phyloP scores from a whole-genome alignment of 2,888 invertebrate genomes.

The Harpalus rubripes region DNA sequence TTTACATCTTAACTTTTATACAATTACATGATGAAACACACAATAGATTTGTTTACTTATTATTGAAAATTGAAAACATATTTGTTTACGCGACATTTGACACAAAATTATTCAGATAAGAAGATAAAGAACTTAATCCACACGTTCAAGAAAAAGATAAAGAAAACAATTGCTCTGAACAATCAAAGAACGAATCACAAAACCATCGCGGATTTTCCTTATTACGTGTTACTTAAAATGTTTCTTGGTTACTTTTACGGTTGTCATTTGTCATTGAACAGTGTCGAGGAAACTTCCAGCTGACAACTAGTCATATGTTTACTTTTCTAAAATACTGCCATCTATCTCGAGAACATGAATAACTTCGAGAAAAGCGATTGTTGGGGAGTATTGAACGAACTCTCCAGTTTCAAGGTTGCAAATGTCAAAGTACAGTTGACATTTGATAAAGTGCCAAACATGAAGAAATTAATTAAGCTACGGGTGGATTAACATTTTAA shows the following conservation, averaged over 20 bases:
- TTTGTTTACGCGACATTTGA: slow-evolving; percentile 64
- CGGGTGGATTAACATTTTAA: slow-evolving; percentile 15
- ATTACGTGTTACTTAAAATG: slow-evolving; percentile 27
- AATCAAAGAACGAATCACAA: slow-evolving; percentile 8
- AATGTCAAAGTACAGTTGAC: slow-evolving; percentile 57
- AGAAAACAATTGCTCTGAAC: slow-evolving; percentile 6
- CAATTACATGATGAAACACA: slow-evolving; percentile 36
- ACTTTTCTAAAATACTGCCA: slow-evolving; percentile 23
- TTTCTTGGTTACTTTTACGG: slow-evolving; percentile 30
- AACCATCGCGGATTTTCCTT: slow-evolving; percentile 5
- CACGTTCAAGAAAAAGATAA: slow-evolving; percentile 35
- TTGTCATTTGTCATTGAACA: slow-evolving; percentile 14
- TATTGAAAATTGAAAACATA: slow-evolving; percentile 19
- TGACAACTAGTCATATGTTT: slow-evolving; percentile 43
- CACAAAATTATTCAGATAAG: slow-evolving; percentile 58
- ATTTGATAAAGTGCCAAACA: slow-evolving; percentile 54
- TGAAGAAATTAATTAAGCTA: slow-evolving; percentile 47
- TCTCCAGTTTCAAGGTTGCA: slow-evolving; percentile 26
- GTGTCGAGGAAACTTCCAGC: slow-evolving; percentile 26
- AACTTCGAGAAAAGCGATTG: background rate
- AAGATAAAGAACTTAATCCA: slow-evolving; percentile 32
- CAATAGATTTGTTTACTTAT: slow-evolving; percentile 26
- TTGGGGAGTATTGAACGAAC: background rate
- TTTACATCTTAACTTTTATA: slow-evolving; percentile 50
- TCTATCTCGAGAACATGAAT: background rate